Conservation (phyloP, 2,113 vertebrate species). For the Pterocles orientalis region DNA sequence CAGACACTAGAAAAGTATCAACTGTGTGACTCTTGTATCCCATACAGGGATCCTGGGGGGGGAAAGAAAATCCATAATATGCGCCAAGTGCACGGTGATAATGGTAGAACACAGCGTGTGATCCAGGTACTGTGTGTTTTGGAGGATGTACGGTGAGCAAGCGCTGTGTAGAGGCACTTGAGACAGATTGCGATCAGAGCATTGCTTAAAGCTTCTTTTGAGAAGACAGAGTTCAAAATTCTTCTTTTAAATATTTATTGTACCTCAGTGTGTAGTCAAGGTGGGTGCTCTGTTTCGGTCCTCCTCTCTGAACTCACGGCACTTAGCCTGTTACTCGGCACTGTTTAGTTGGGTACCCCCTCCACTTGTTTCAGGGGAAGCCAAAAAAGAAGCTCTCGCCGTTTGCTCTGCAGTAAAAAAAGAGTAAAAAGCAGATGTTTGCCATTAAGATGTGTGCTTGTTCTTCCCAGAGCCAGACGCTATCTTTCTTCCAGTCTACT, state of each 20-base stretch:
- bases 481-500: background rate
- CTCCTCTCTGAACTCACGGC: background rate
- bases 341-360: accelerated
- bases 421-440: background rate
- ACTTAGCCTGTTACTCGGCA: accelerated
- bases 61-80: background rate
- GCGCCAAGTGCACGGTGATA: background rate
- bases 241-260: background rate
- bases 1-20: background rate
- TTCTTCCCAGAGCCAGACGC: background rate
- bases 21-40: background rate
- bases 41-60: background rate
- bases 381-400: background rate
- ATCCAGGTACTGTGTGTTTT: accelerated
- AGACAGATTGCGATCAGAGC: background rate
- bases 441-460: background rate
- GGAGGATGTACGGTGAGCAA: background rate
- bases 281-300: background rate
- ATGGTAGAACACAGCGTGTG: background rate
- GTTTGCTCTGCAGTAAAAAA: background rate
- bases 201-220: background rate
- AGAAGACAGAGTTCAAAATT: background rate
- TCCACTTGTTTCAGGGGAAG: background rate
- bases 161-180: background rate
- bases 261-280: background rate